Conservation (phyloP, 2,113 vertebrate species). For the Neoarius graeffei region DNA sequence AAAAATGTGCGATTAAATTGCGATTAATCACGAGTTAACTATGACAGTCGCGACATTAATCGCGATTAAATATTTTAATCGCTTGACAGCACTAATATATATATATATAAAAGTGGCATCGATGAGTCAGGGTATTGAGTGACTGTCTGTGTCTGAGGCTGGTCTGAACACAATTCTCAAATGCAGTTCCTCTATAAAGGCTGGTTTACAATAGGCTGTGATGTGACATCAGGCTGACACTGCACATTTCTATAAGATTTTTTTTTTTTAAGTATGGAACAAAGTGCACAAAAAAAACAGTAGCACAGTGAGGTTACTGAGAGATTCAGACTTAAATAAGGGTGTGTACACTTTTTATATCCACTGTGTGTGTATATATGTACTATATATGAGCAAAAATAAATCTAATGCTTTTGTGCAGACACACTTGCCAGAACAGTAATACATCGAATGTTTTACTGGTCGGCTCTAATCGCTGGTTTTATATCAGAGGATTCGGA, state of each 20-base stretch:
- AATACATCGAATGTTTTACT: slow-evolving; percentile 11
- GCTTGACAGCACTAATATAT: no score
- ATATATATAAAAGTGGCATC: not conserved
- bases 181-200: not conserved
- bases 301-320: not conserved
- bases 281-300: not conserved
- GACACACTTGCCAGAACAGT: not conserved
- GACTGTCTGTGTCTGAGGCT: slow-evolving; percentile 33
- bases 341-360: no score
- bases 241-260: slow-evolving; percentile 1
- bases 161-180: slow-evolving; percentile 40
- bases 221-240: not conserved
- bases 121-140: slow-evolving; percentile 42
- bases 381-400: slow-evolving; percentile 39
- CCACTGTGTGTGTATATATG: slow-evolving; percentile 49
- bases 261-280: no score
- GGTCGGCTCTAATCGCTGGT: not conserved
- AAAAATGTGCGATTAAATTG: no score
- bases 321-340: not conserved
- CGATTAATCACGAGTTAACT: no score
- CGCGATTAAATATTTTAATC: no score
- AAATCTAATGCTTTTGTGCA: slow-evolving; percentile 49
- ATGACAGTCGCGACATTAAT: no score
- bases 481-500: slow-evolving; percentile 12
- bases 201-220: not conserved